Evolutionary conservation across 1,140 invertebrate genomes (phyloP), one percentile per base, ranked within the genome.

Genomic region (Pectinophora gossypiella): DNA sequence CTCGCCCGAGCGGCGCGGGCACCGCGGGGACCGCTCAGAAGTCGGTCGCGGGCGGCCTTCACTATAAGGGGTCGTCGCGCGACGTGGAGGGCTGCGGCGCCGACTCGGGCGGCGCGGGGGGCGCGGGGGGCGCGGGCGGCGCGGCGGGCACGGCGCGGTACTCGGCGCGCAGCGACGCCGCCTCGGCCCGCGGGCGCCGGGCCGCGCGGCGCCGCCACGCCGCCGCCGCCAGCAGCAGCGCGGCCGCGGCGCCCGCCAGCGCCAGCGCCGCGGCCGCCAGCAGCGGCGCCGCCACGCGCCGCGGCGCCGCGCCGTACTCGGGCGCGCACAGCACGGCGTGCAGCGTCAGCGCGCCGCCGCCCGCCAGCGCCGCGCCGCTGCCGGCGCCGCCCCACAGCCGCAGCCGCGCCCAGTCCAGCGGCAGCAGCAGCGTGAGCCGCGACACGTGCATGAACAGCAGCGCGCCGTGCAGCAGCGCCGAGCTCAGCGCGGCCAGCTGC

Each of bases 381-480:
- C 77, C 77, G 40, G 53, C 55, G 49, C 62, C 61, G 27, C 54
- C 1, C 61, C 57, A 36, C 66, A 10, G 9, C 22, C 23, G 94
- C 90, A 95, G 76, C 90, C 91, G 93, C 56, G 91, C 89, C 94
- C 94, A 95, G 82, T 95, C 94, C 73, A 95, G 92, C 61, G 94
- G 94, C 87, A 95, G 94, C 85, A 95, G 90, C 71, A 93, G 92
- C 54, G 92, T 90, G 64, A 95, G 91, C 71, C 95, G 92, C 64
- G 95, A 94, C 82, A 96, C 92, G 90, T 95, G 95, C 81, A 96
- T 91, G 89, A 95, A 93, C 70, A 96, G 90, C 81, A 96, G 91
- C 62, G 94, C 89, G 68, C 91, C 91, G 64, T 95, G 95, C 76
- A 95, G 90, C 80, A 96, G 91, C 69, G 94, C 87, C 78, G 94